Conservation (phyloP, 2,888 invertebrate genomes). For the Heliconius hortense region DNA sequence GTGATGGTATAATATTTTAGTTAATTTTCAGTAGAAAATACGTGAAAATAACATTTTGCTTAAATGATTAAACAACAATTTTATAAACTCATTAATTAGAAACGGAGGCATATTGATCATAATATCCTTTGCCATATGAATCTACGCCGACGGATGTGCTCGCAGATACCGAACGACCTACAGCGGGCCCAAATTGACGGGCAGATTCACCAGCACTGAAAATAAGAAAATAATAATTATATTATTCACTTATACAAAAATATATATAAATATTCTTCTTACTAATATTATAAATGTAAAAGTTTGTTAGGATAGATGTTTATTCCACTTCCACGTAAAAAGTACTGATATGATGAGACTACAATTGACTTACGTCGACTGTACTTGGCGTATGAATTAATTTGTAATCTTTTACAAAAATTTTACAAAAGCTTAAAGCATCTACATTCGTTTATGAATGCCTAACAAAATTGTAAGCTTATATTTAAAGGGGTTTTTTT, state of each 20-base stretch:
- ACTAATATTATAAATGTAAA: not conserved
- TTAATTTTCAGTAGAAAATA: not conserved
- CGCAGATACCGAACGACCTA: slow-evolving; percentile 52
- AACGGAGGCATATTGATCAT: slow-evolving; percentile 57
- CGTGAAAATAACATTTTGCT: not conserved
- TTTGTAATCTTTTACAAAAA: too few relatives aligned
- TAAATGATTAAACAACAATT: not conserved
- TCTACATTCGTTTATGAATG: too few relatives aligned
- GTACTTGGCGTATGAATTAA: too few relatives aligned
- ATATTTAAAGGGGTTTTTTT: too few relatives aligned
- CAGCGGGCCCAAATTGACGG: slow-evolving; percentile 50
- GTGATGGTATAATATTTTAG: not conserved
- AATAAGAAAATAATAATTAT: slow-evolving; percentile 34
- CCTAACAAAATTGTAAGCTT: too few relatives aligned
- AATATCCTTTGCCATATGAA: slow-evolving; percentile 57
- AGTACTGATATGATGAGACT: not conserved
- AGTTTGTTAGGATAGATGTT: not conserved
- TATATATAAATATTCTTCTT: too few relatives aligned
- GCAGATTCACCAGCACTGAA: slow-evolving; percentile 55
- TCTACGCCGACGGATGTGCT: slow-evolving; percentile 58
- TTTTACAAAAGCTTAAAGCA: too few relatives aligned
- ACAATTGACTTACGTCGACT: too few relatives aligned
- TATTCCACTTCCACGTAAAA: not conserved
- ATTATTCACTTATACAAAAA: not conserved
- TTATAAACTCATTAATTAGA: slow-evolving; percentile 29